Base-by-base conservation (phyloP, 2,113 vertebrate genomes). In the Ammodytes marinus region DNA sequence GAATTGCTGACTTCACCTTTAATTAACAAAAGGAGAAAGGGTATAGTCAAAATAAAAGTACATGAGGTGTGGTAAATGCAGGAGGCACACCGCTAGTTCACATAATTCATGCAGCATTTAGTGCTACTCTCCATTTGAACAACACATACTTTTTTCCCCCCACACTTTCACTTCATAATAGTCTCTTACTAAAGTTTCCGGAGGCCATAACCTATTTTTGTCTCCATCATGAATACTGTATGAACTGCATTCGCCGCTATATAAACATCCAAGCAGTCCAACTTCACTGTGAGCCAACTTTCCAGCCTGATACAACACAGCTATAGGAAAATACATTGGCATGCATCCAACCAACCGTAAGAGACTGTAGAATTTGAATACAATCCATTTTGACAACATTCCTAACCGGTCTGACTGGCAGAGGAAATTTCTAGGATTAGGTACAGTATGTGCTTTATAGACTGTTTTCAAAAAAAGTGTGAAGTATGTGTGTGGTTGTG, bases 211-310 rank as follows among this genome's bases (percentile, higher is more conserved):
- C 85, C 89, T 91, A 92, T 92, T 94, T 91, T 82, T 91, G 90
- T 88, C 91, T 89, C 72, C 84, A 67, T 91, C 84, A 89, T 91
- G 90, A 91, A 92, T 93, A 90, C 84, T 93, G 89, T 85, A 92
- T 89, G 91, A 91, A 88, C 75, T 86, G 78, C 67, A 14, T 89
- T 91, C 89, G 89, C 86, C 50, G 77, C 87, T 92, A 83, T 78
- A 89, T 87, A 92, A 93, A 93, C 90, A 92, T 89, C 80, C 75
- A 85, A 90, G 85, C 74, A 69, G 76, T 57, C 85, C 78, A 87
- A 82, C 80, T 86, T 88, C 77, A 52, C 46, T 46, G 64, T 60
- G 64, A 82, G 89, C 83, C 91, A 92, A 89, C 86, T 92, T 92
- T 92, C 88, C 83, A 80, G 84, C 80, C 79, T 86, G 86, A 91